Evolutionary conservation across 2,797 vertebrate species (phyloP).

Genomic region (Helostoma temminkii): DNA sequence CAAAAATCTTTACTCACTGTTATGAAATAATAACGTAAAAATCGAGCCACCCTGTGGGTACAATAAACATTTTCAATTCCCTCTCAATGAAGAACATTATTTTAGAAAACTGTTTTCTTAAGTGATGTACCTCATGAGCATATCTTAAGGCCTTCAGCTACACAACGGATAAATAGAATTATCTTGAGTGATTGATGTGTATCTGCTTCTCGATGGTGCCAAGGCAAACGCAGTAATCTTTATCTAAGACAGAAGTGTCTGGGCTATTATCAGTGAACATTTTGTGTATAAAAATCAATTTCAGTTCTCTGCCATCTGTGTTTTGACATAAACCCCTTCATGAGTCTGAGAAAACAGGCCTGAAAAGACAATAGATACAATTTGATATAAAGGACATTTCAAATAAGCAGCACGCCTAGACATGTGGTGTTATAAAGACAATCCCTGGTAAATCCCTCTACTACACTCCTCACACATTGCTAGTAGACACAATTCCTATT

Average conservation of each 20-base stretch:
- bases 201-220: not conserved
- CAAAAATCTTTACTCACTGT: slow-evolving; percentile 12
- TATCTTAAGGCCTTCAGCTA: not conserved
- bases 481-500: slow-evolving; percentile 16
- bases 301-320: not conserved
- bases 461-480: slow-evolving; percentile 14
- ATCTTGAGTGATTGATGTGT: slow-evolving; percentile 23
- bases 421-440: slow-evolving; percentile 12
- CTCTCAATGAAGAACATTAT: not conserved
- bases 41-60: slow-evolving; percentile 1
- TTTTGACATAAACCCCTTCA: not conserved
- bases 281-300: not conserved
- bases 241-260: not conserved
- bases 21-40: not conserved
- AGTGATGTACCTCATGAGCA: slow-evolving; percentile 8
- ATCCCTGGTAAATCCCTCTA: slow-evolving; percentile 9
- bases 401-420: slow-evolving; percentile 6
- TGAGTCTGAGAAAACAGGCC: not conserved
- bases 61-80: slow-evolving; percentile 26
- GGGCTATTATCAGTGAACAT: not conserved
- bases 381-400: slow-evolving; percentile 13
- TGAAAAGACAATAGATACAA: slow-evolving; percentile 4
- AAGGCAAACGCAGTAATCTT: not conserved
- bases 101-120: slow-evolving; percentile 5
- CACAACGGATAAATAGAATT: slow-evolving; percentile 16